Conservation (phyloP, 2,797 vertebrate species). For the Calcarius lapponicus region DNA sequence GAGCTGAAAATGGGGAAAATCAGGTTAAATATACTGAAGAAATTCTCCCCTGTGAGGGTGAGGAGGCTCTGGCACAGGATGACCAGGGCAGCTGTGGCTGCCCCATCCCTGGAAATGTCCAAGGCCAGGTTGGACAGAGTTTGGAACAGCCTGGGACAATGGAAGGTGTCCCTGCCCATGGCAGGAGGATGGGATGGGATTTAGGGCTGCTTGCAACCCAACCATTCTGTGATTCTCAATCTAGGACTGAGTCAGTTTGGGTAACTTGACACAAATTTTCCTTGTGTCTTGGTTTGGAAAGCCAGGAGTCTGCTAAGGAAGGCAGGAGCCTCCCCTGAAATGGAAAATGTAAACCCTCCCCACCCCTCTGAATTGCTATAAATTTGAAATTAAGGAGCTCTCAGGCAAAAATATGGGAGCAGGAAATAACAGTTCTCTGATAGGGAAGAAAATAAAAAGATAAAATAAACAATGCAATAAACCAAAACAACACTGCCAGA, state of each 20-base stretch:
- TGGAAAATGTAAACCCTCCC: too few species aligned
- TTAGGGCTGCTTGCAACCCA: background rate
- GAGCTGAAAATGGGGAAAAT: background rate
- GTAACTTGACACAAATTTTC: background rate
- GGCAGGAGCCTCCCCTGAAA: too few species aligned
- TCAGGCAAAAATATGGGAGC: too few species aligned
- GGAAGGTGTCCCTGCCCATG: background rate
- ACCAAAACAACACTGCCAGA: too few species aligned
- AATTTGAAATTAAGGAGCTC: too few species aligned
- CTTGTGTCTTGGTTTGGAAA: too few species aligned
- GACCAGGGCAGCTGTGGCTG: background rate
- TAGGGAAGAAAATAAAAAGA: too few species aligned
- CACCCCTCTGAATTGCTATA: too few species aligned
- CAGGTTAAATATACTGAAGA: too few species aligned
- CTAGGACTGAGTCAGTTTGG: background rate
- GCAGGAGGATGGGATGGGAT: background rate
- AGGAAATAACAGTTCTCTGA: too few species aligned
- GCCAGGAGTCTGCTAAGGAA: too few species aligned
- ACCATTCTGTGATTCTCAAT: background rate
- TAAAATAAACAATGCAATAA: too few species aligned
- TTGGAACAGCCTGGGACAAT: fast-evolving
- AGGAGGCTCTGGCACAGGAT: fast-evolving
- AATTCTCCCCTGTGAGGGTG: background rate
- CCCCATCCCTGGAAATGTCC: background rate
- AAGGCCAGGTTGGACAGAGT: fast-evolving